A percentile compares a stretch with the other conserved stretches of the same genome.
Conservation (phyloP, 1,140 invertebrate species). For the Diabrotica virgifera region DNA sequence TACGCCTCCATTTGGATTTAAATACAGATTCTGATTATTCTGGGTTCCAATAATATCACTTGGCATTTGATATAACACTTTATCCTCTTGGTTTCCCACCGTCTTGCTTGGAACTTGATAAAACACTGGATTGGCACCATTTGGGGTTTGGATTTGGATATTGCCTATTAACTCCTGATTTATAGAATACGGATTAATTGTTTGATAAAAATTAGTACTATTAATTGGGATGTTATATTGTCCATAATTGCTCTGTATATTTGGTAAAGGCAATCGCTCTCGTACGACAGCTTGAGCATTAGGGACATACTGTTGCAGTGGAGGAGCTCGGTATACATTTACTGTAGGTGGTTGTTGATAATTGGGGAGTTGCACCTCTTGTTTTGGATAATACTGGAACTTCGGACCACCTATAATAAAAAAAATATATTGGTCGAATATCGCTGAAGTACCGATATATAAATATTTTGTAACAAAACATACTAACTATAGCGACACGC, state of each 20-base stretch:
- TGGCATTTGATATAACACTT: too few relatives aligned
- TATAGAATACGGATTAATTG: constrained; percentile 29
- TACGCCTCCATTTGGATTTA: too few relatives aligned
- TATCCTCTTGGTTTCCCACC: too few relatives aligned
- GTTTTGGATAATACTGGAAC: constrained; percentile 13
- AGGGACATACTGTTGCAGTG: constrained; percentile 19
- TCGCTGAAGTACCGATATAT: too few relatives aligned
- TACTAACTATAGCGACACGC: too few relatives aligned
- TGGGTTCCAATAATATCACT: not conserved
- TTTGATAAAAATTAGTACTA: constrained; percentile 33
- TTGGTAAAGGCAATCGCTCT: constrained; percentile 21
- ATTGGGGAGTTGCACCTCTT: constrained; percentile 6
- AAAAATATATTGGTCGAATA: too few relatives aligned
- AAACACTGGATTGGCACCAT: constrained; percentile 17
- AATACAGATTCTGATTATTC: not conserved
- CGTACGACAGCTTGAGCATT: constrained; percentile 27
- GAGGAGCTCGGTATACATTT: constrained; percentile 12
- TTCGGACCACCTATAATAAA: not conserved
- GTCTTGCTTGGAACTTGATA: constrained; percentile 17
- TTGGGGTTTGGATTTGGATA: constrained; percentile 5
- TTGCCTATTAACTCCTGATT: constrained; percentile 28
- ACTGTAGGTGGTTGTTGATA: constrained; percentile 17
- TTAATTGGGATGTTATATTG: constrained; percentile 30
- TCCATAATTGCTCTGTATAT: constrained; percentile 29
- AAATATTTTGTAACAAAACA: too few relatives aligned